A percentile compares a stretch with the other conserved stretches of the same genome.
These are phyloP conservation scores for Nixonia krombeini DNA, from an alignment of 1,140 invertebrate species.

Conservation along the genomic window DNA sequence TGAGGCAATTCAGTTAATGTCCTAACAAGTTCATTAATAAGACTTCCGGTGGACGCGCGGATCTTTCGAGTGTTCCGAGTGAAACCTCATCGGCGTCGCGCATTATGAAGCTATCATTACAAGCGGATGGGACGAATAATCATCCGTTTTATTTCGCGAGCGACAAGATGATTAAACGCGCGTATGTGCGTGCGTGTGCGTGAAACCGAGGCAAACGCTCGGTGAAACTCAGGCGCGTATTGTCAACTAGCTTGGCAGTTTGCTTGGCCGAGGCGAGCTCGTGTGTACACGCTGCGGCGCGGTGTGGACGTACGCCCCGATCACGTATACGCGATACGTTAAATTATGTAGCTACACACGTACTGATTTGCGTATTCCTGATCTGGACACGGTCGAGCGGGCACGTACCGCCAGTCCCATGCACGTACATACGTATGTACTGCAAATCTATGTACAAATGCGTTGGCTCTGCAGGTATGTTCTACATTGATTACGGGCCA, in stretches of 20 bases:
- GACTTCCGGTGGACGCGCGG: constrained; percentile 14
- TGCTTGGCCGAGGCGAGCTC: constrained; percentile 8
- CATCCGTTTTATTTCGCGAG: too few relatives aligned
- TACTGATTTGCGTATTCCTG: constrained; percentile 42
- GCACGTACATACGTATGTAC: constrained; percentile 28
- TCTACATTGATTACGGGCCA: constrained; percentile 29
- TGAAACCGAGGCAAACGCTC: not conserved
- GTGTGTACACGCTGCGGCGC: constrained; percentile 10
- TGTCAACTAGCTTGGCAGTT: not conserved
- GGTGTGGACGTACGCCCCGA: constrained; percentile 43
- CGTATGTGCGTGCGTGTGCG: too few relatives aligned
- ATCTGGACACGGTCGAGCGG: constrained; percentile 30
- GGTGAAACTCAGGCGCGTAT: not conserved
- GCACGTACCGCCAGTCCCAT: constrained; percentile 21
- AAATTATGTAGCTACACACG: constrained; percentile 35
- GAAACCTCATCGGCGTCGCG: too few relatives aligned
- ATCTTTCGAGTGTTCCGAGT: constrained; percentile 1
- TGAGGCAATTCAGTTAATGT: constrained; percentile 37
- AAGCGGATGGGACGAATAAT: too few relatives aligned
- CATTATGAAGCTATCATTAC: too few relatives aligned
- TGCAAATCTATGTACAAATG: constrained; percentile 23
- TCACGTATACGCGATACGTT: constrained; percentile 44
- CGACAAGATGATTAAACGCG: too few relatives aligned
- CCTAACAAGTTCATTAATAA: constrained; percentile 37
- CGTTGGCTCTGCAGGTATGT: constrained; percentile 23